A percentile compares a stretch with the other conserved stretches of the same genome.
Evolutionary conservation across 2,888 invertebrate species (phyloP).

Genomic region (Pachymerium ferrugineum): DNA sequence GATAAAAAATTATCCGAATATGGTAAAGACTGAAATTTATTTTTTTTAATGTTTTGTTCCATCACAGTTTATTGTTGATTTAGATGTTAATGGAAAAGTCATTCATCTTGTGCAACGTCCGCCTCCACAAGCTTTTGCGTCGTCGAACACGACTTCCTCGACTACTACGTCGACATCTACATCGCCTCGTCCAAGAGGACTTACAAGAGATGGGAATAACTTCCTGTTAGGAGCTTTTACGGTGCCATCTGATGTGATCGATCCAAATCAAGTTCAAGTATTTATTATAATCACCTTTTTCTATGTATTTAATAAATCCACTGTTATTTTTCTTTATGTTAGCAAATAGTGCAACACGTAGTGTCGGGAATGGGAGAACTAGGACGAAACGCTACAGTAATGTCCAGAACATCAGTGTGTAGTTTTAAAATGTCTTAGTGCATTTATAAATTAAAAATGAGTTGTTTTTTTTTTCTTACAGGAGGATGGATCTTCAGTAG

Average conservation of each 20-base stretch:
- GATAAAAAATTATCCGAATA: conserved; percentile 77
- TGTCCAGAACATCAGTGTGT: conserved; percentile 44
- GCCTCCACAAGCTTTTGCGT: conserved; percentile 56
- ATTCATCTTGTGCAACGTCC: conserved; percentile 85
- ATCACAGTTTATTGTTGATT: conserved; percentile 30
- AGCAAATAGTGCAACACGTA: conserved; percentile 48
- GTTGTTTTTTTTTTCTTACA: conserved; percentile 37
- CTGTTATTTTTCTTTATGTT: conserved; percentile 34
- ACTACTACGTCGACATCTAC: conserved; percentile 33
- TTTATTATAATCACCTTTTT: not conserved
- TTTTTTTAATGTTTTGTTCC: not conserved
- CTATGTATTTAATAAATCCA: not conserved
- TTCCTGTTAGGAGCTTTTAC: conserved; percentile 47
- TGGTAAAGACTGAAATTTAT: conserved; percentile 52
- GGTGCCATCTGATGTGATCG: conserved; percentile 45
- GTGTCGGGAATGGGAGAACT: conserved; percentile 47
- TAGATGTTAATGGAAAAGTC: conserved; percentile 82
- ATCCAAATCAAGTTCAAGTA: conserved; percentile 46
- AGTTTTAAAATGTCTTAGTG: not conserved
- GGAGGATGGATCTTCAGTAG: conserved; percentile 47
- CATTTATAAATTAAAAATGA: not conserved
- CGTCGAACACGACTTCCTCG: conserved; percentile 30
- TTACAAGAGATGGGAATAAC: conserved; percentile 38
- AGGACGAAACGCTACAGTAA: conserved; percentile 47
- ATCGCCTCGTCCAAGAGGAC: conserved; percentile 20